phyloP scores from a whole-genome alignment of 1,140 invertebrate species.

The Nymphalis io region DNA sequence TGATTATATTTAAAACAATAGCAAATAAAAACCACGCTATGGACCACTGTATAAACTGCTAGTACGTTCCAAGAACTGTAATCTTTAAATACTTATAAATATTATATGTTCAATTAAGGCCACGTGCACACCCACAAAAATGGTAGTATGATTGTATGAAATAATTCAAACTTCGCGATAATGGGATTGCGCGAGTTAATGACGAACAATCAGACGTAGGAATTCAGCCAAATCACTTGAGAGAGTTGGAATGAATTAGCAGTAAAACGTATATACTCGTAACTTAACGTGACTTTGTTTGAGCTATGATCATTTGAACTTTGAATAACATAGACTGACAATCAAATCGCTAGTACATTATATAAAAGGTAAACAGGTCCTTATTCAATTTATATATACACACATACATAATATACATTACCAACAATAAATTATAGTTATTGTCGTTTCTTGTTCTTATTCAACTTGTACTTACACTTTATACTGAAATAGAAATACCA shows the following conservation, averaged over 20 bases:
- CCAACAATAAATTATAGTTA: too few relatives aligned
- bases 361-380: too few relatives aligned
- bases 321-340: too few relatives aligned
- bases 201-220: constrained; percentile 6
- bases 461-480: too few relatives aligned
- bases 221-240: constrained; percentile 16
- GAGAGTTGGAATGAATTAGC: constrained; percentile 11
- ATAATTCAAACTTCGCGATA: constrained; percentile 15
- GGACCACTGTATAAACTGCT: background rate
- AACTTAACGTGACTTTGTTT: background rate
- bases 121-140: constrained; percentile 10
- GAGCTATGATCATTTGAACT: background rate
- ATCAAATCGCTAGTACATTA: too few relatives aligned
- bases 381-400: too few relatives aligned
- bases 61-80: constrained; percentile 2
- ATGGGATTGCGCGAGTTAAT: constrained; percentile 18
- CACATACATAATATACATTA: too few relatives aligned
- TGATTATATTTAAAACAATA: too few relatives aligned
- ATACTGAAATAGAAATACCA: too few relatives aligned
- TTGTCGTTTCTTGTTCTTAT: too few relatives aligned
- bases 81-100: constrained; percentile 14
- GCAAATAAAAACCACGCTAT: too few relatives aligned
- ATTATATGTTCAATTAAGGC: constrained; percentile 27
- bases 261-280: background rate
- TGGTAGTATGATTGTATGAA: constrained; percentile 1